Evolutionary conservation across 2,113 vertebrate genomes (phyloP), one percentile per base, ranked within the genome.

Genomic region (Leiothrix lutea): DNA sequence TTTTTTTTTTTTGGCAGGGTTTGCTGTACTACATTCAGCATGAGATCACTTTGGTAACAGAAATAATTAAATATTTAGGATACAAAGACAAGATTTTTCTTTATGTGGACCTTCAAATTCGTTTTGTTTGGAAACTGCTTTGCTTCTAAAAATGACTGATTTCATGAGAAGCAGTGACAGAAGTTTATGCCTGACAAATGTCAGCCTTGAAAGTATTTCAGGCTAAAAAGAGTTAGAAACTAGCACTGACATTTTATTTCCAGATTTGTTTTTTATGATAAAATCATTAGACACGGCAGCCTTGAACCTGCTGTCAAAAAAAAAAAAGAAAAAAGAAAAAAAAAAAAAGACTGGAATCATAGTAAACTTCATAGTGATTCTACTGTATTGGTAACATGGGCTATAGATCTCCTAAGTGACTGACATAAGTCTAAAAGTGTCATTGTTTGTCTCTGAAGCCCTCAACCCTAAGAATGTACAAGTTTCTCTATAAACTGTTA

Each of bases 31-130:
- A 20, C 11, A 22, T 33, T 69, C 33, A 84, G 17, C 53, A 83
- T 45, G 47, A 86, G 20, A 90, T 53, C 31, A 29, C 18, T 88
- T 72, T 57, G 54, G n/a, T 47, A 77, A 47, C 5, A 35, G 19
- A 74, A 71, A 75, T 62, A 33, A 77, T 86, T 79, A 93, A 86
- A 83, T 92, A 94, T 89, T 92, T 80, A 86, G 26, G 45, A 35
- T 9, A 47, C 47, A 36, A 11, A 79, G 65, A 70, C 20, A 80
- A 77, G 3, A 40, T 51, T 40, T 69, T 47, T 56, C 36, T 74
- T 51, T 71, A 33, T 42, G 12, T 44, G 62, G 86, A 65, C 13
- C 20, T 67, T 67, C 31, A 70, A 40, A 45, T 70, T 51, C 42
- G 4, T 44, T 78, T 67, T 79, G 14, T 88, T 72, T 78, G 17